Evolutionary conservation across 2,113 vertebrate species (phyloP).

Genomic region (Hipposideros armiger): DNA sequence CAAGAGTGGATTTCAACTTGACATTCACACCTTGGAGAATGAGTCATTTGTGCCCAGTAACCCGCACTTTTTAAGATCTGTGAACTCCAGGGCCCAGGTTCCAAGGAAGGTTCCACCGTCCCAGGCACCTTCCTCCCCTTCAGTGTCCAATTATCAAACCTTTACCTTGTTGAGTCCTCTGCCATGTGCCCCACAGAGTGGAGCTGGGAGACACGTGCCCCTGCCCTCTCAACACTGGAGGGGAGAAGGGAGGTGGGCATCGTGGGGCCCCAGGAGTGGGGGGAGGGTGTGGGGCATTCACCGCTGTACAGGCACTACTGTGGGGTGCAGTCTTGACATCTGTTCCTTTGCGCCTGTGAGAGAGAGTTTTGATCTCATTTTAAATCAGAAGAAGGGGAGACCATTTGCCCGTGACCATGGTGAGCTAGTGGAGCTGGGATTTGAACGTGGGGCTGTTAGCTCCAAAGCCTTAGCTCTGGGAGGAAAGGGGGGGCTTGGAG

Average conservation of each 20-base stretch:
- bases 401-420: background rate
- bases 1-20: background rate
- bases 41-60: background rate
- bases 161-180: background rate
- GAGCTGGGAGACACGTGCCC: background rate
- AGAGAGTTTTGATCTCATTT: background rate
- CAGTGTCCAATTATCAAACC: background rate
- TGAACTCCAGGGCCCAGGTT: background rate
- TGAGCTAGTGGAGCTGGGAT: background rate
- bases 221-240: too few relatives aligned
- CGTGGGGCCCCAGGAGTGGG: background rate
- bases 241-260: background rate
- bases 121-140: background rate
- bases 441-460: background rate
- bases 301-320: background rate
- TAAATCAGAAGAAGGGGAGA: background rate
- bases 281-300: background rate
- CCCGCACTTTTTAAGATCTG: background rate
- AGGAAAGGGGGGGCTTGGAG: background rate
- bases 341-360: background rate
- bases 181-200: background rate
- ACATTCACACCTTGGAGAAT: background rate
- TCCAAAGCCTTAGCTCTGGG: background rate
- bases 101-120: background rate
- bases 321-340: background rate